A percentile compares a stretch with the other conserved stretches of the same genome.
Evolutionary conservation across 1,140 invertebrate species (phyloP).

Genomic region (Bombus waltoni): DNA sequence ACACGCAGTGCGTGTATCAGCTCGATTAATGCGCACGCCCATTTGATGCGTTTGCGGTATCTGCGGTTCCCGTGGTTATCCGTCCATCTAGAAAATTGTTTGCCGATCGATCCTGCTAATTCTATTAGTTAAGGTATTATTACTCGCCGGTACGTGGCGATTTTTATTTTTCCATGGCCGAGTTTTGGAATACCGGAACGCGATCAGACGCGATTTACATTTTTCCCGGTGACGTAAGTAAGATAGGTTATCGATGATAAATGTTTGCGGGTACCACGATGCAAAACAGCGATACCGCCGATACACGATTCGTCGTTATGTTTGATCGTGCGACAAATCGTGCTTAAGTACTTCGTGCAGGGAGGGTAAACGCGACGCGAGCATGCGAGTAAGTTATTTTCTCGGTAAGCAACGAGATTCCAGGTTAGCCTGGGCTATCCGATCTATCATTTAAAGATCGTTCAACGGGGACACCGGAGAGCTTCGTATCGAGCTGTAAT

Average conservation of each 20-base stretch:
- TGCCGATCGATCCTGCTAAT: conserved; percentile 31
- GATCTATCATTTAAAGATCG: conserved; percentile 1
- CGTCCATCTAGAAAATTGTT: conserved; percentile 27
- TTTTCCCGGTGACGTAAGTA: not conserved
- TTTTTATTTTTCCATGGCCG: not conserved
- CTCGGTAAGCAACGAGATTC: not conserved
- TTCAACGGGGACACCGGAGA: not conserved
- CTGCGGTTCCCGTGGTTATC: conserved; percentile 38
- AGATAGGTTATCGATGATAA: not conserved
- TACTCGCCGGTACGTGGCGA: not conserved
- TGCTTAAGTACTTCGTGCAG: not conserved
- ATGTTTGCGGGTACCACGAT: not conserved
- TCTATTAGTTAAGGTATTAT: conserved; percentile 44
- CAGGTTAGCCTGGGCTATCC: not conserved
- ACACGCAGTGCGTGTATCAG: conserved; percentile 16
- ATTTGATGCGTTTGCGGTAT: conserved; percentile 44
- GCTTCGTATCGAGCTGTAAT: not conserved
- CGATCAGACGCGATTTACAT: not conserved
- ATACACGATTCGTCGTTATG: not conserved
- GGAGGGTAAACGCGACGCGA: too few species aligned
- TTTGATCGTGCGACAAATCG: conserved; percentile 9
- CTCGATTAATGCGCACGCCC: conserved; percentile 37
- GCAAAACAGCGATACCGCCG: conserved; percentile 5
- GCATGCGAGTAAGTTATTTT: conserved; percentile 47
- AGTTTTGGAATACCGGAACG: too few species aligned